A percentile compares a stretch with the other conserved stretches of the same genome.
Evolutionary conservation across 2,797 vertebrate genomes (phyloP).

Genomic region (Urosaurus nigricauda): DNA sequence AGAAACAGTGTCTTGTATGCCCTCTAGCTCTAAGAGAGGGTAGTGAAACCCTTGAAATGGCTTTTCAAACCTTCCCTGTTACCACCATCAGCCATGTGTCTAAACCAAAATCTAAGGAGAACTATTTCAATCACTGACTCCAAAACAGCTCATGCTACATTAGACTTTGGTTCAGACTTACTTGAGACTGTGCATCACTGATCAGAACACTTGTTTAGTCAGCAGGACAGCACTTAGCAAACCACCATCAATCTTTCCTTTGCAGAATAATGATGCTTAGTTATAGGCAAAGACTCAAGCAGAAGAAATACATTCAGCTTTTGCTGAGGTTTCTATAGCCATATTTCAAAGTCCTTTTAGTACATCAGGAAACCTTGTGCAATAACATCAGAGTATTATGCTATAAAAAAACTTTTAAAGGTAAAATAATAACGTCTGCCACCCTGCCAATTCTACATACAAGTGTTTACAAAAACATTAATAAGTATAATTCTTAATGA

Average conservation of each 20-base stretch:
- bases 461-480: background rate
- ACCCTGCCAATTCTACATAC: background rate
- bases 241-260: slow-evolving; percentile 41
- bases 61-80: no score
- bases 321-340: slow-evolving; percentile 33
- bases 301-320: background rate
- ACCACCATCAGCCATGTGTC: no score
- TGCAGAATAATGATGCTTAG: background rate
- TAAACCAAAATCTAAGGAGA: slow-evolving; percentile 1
- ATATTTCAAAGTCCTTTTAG: slow-evolving; percentile 45
- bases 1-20: no score
- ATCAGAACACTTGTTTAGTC: slow-evolving; percentile 31
- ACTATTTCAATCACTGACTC: slow-evolving; percentile 27
- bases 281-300: slow-evolving; percentile 15
- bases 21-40: no score
- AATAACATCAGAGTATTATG: slow-evolving; percentile 36
- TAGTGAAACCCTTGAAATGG: no score
- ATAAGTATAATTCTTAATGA: background rate
- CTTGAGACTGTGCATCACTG: slow-evolving; percentile 20
- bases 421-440: slow-evolving; percentile 33
- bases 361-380: slow-evolving; percentile 35
- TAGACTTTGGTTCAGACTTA: slow-evolving; percentile 39
- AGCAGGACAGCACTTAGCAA: slow-evolving; percentile 43
- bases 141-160: slow-evolving; percentile 33
- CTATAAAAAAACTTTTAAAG: slow-evolving; percentile 50